phyloP scores from a whole-genome alignment of 2,888 invertebrate genomes.

The Odontomyia ornata region DNA sequence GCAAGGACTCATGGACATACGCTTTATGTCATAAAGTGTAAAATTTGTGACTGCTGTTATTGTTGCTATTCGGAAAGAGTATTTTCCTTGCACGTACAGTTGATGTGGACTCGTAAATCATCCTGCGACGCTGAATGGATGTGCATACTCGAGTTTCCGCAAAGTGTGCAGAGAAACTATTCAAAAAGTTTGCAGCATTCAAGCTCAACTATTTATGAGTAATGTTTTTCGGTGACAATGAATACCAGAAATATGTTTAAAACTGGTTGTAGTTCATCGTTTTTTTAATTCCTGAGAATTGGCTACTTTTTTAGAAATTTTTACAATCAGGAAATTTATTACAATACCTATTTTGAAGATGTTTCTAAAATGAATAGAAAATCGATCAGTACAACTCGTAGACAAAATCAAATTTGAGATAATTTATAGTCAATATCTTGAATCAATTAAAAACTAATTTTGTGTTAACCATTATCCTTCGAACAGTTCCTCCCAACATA shows the following conservation, averaged over 20 bases:
- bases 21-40: slow-evolving; percentile 7
- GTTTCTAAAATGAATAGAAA: too few species aligned
- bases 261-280: neutral
- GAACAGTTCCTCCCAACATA: slow-evolving; percentile 88
- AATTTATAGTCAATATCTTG: too few species aligned
- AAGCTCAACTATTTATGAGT: neutral
- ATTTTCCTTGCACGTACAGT: neutral
- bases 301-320: too few species aligned
- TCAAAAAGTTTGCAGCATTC: slow-evolving; percentile 11
- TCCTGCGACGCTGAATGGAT: neutral
- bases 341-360: too few species aligned
- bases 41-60: neutral
- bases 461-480: neutral
- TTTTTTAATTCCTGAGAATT: neutral
- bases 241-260: too few species aligned
- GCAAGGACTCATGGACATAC: neutral
- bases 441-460: neutral
- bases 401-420: too few species aligned
- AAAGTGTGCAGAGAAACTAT: neutral
- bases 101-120: slow-evolving; percentile 18
- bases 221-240: neutral
- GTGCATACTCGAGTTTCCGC: neutral
- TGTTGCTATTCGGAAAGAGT: neutral
- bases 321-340: too few species aligned
- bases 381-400: too few species aligned